Base-by-base conservation (phyloP, 1,140 invertebrate genomes). In the Cydia amplana region DNA sequence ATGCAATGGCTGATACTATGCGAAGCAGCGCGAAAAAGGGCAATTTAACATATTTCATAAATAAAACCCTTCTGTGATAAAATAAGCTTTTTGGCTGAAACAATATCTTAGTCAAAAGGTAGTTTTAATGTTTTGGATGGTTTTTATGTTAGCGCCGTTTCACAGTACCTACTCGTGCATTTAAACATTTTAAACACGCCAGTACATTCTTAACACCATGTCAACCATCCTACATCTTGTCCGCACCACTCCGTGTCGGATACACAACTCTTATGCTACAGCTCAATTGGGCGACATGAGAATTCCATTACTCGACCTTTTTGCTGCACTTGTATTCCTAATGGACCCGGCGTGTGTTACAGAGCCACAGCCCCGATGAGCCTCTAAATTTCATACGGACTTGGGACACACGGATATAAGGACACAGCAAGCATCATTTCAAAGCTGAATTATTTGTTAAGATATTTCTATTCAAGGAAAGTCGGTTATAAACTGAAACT, bases 141-240 rank as follows among this genome's bases (percentile, higher is more conserved):
- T 32, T 4, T 32, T 32, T 32, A 32, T 32, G 32, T 32, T 32
- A 32, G 32, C 5, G 10, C 9, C 40, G 2, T 10, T 43, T 43
- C 5, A 12, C 40, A 43, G 32, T 32, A 32, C 6, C 40, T 46
- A 14, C 16, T 49, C 16, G 9, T 16, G 46, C 12, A 49, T 16
- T 49, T 16, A 16, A 49, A 49, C 46, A 49, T 0, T 16, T 49
- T 16, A 16, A 49, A 49, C 46, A 49, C 2, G 16, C 16, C 74
- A 16, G 12, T 46, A 76, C 72, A 74, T 72, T 74, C 43, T 46
- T 81, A 79, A 82, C 79, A 78, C 79, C 65, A 40, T 78, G 75
- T 78, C 75, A 80, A 49, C 43, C 10, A 14, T 14, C 43, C 43
- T 14, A 46, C 43, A 16, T 16, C 43, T 46, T 46, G 43, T 46